Evolutionary conservation across 2,888 invertebrate species (phyloP).

Genomic region (Nemotelus nigrinus): DNA sequence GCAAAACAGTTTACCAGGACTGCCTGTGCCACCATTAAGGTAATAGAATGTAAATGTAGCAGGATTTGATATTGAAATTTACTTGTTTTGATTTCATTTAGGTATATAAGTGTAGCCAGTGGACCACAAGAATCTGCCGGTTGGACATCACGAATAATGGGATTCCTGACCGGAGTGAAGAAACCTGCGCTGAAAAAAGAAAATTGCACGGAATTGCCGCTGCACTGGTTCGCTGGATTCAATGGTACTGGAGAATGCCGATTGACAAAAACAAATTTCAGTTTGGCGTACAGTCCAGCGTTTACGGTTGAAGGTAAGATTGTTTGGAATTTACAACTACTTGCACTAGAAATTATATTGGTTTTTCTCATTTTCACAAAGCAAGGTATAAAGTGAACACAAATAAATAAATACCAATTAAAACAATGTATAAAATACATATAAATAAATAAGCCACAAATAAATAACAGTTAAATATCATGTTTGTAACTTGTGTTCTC

Average conservation of each 20-base stretch:
- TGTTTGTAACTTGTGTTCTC: too few species aligned
- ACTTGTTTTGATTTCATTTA: conserved; percentile 45
- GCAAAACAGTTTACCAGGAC: conserved; percentile 64
- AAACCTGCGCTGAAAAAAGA: conserved; percentile 58
- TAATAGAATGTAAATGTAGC: conserved; percentile 48
- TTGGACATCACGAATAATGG: conserved; percentile 63
- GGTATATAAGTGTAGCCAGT: conserved; percentile 63
- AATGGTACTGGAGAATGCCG: conserved; percentile 77
- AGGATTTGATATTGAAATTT: conserved; percentile 14
- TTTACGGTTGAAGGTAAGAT: conserved; percentile 74
- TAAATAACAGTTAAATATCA: too few species aligned
- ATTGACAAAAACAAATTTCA: conserved; percentile 77
- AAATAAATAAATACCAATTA: too few species aligned
- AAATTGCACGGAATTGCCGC: conserved; percentile 65
- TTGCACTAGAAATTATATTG: too few species aligned
- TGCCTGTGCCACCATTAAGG: conserved; percentile 62
- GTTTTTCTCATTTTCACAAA: too few species aligned
- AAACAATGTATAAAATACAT: too few species aligned
- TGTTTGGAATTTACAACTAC: not conserved
- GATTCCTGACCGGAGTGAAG: conserved; percentile 58
- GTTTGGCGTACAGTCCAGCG: conserved; percentile 84
- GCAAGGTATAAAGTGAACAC: too few species aligned
- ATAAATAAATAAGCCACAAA: too few species aligned
- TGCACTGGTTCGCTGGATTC: conserved; percentile 74
- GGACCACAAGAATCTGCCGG: conserved; percentile 61